Conservation (phyloP, 2,888 invertebrate genomes). For the Chaitophorus viminalis region DNA sequence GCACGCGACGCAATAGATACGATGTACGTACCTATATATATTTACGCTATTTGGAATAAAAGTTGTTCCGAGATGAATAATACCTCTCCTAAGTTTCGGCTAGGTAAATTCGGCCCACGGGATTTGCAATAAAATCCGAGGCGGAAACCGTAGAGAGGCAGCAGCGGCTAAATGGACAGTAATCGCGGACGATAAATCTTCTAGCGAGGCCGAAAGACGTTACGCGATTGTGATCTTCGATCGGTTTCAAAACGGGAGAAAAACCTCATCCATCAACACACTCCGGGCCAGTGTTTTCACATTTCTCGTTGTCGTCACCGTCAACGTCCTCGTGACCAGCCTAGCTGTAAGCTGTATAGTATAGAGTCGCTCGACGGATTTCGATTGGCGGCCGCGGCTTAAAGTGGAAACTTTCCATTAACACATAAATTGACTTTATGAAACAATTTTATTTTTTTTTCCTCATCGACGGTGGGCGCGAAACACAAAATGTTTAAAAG, state of each 20-base stretch:
- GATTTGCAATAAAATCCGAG: conserved; percentile 31
- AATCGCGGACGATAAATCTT: conserved; percentile 51
- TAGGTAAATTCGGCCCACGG: conserved; percentile 47
- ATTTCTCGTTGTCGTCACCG: conserved; percentile 33
- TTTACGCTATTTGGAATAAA: conserved; percentile 15
- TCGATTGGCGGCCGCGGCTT: neutral
- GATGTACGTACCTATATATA: conserved; percentile 2
- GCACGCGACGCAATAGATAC: neutral
- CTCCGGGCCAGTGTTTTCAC: neutral
- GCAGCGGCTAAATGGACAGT: neutral
- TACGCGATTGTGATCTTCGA: conserved; percentile 50
- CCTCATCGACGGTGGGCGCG: no score
- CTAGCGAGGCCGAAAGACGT: neutral
- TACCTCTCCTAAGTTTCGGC: neutral
- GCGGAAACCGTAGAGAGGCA: neutral
- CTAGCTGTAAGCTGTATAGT: no score
- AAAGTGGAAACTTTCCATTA: conserved; percentile 27
- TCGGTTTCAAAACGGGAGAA: conserved; percentile 39
- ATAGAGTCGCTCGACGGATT: neutral
- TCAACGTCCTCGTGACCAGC: neutral
- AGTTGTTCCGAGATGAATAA: conserved; percentile 32
- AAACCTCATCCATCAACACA: conserved; percentile 44
- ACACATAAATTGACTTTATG: conserved; percentile 34
- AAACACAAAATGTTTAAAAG: no score
- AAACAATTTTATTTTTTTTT: neutral